phyloP scores from a whole-genome alignment of 1,140 invertebrate genomes.

The Drosophila grimshawi region DNA sequence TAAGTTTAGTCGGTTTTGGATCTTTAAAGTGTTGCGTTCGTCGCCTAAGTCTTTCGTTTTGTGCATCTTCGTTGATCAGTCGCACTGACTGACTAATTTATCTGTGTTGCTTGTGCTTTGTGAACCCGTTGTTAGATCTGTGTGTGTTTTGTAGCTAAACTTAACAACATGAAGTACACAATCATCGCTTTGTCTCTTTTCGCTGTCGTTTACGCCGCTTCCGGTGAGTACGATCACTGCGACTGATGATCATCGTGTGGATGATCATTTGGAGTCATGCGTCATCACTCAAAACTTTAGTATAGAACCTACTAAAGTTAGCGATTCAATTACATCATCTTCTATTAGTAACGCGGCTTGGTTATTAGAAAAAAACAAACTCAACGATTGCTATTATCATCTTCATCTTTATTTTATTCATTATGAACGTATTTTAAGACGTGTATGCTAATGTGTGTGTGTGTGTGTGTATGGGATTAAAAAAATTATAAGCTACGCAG shows the following conservation, averaged over 20 bases:
- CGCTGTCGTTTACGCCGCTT: conserved; percentile 47
- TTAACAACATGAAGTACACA: conserved; percentile 62
- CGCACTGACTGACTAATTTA: conserved; percentile 18
- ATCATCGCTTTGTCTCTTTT: conserved; percentile 61
- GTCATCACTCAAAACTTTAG: conserved; percentile 23
- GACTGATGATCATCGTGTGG: not conserved
- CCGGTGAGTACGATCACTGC: conserved; percentile 56
- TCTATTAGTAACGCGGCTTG: conserved; percentile 29
- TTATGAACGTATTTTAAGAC: conserved; percentile 35
- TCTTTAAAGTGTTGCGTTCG: conserved; percentile 53
- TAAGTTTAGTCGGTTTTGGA: conserved; percentile 67
- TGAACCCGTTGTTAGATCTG: conserved; percentile 29
- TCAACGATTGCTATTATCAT: conserved; percentile 37
- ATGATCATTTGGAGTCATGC: conserved; percentile 19
- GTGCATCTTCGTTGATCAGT: conserved; percentile 11
- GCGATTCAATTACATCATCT: conserved; percentile 44
- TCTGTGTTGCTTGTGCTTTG: conserved; percentile 19
- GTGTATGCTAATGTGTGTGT: conserved; percentile 19
- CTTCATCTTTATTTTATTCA: conserved; percentile 11
- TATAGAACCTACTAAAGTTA: conserved; percentile 19
- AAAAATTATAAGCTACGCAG: conserved; percentile 1
- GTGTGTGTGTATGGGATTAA: conserved; percentile 7
- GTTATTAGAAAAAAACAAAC: conserved; percentile 39
- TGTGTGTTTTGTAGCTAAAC: not conserved
- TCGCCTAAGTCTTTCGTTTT: conserved; percentile 61